A percentile compares a stretch with the other conserved stretches of the same genome.
phyloP scores from a whole-genome alignment of 2,888 invertebrate genomes.

The Parapristionchus giblindavisi region DNA sequence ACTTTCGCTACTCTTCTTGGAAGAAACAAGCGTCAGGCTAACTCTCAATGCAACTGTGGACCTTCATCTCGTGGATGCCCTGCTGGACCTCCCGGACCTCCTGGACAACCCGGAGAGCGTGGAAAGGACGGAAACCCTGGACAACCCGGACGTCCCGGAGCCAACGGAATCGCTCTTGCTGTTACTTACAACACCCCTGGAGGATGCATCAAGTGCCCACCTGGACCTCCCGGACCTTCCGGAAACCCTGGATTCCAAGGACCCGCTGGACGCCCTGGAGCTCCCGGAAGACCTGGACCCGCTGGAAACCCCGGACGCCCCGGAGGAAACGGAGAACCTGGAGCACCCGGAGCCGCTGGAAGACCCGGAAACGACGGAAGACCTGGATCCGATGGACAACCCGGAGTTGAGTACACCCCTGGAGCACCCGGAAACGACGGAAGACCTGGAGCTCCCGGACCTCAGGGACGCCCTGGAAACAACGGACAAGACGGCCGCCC shows the following conservation, averaged over 20 bases:
- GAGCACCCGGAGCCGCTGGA: constrained; percentile 53
- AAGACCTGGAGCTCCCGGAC: constrained; percentile 50
- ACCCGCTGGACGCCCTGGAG: constrained; percentile 54
- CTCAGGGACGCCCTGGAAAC: constrained; percentile 40
- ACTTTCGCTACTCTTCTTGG: constrained; percentile 37
- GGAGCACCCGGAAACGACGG: constrained; percentile 52
- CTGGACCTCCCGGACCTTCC: constrained; percentile 51
- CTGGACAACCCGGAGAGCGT: constrained; percentile 33
- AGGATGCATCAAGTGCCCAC: constrained; percentile 49
- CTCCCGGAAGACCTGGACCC: constrained; percentile 51
- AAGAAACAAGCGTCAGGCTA: constrained; percentile 37
- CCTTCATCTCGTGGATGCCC: constrained; percentile 37
- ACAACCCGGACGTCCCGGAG: constrained; percentile 52
- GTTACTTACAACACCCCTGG: constrained; percentile 50
- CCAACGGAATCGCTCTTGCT: constrained; percentile 48
- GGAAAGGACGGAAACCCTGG: constrained; percentile 49
- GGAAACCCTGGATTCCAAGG: constrained; percentile 53
- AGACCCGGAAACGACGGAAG: constrained; percentile 53
- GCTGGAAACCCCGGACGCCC: constrained; percentile 57
- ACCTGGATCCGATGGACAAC: constrained; percentile 50
- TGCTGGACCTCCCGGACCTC: constrained; percentile 37
- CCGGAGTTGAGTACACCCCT: constrained; percentile 53
- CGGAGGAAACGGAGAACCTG: constrained; percentile 53
- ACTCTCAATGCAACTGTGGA: constrained; percentile 36
- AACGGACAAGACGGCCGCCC: constrained; percentile 42